phyloP scores from a whole-genome alignment of 2,888 invertebrate species.

The Stegophylla sp. region DNA sequence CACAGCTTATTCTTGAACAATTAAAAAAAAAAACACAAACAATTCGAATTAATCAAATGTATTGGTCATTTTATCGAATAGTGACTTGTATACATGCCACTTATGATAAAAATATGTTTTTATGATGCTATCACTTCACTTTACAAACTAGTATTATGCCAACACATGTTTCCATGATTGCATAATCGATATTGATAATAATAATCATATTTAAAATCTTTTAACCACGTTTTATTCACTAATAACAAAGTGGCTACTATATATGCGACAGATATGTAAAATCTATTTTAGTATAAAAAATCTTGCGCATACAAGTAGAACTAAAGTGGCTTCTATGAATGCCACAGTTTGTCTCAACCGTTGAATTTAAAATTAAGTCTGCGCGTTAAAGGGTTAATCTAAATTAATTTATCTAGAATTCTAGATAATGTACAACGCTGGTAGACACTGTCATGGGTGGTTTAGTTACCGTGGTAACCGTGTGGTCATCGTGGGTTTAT shows the following conservation, averaged over 20 bases:
- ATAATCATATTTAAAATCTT: slow-evolving; percentile 2
- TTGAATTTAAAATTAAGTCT: slow-evolving; percentile 15
- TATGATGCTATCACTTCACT: background rate
- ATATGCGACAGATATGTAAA: slow-evolving; percentile 4
- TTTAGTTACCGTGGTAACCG: no score
- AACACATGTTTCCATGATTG: background rate
- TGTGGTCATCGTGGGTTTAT: no score
- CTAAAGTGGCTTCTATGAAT: slow-evolving; percentile 6
- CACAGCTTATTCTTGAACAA: background rate
- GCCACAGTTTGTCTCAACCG: background rate
- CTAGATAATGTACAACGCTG: no score
- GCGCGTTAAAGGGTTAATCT: background rate
- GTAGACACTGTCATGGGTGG: no score
- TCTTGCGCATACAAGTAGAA: background rate
- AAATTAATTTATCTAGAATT: no score
- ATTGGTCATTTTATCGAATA: slow-evolving; percentile 1
- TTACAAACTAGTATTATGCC: background rate
- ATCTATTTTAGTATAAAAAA: slow-evolving; percentile 4
- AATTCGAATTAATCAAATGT: background rate
- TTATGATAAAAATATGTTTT: background rate
- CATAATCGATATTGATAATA: slow-evolving; percentile 5
- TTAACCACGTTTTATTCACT: background rate
- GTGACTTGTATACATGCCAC: background rate
- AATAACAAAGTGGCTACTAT: slow-evolving; percentile 14
- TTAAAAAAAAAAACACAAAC: background rate